Evolutionary conservation across 1,140 invertebrate genomes (phyloP).

Genomic region (Apis dorsata): DNA sequence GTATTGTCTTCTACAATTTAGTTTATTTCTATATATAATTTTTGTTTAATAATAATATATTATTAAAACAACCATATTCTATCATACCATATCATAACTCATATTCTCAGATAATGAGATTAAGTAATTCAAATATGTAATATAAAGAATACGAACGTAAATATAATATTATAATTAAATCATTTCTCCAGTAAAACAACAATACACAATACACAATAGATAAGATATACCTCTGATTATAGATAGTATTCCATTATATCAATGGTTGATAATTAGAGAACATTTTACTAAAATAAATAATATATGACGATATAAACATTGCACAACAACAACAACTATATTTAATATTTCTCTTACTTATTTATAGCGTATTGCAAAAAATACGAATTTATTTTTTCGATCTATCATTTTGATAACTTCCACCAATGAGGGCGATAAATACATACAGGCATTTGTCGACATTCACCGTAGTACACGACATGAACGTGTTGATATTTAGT

Average conservation of each 20-base stretch:
- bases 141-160: not conserved
- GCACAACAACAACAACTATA: no score
- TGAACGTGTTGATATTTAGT: slow-evolving; percentile 91
- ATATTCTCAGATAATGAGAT: no score
- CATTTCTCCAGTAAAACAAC: not conserved
- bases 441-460: slow-evolving; percentile 88
- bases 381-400: not conserved
- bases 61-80: no score
- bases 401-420: no score
- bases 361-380: not conserved
- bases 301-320: not conserved
- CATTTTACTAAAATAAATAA: not conserved
- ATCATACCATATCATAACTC: no score
- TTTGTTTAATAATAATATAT: not conserved
- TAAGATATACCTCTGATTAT: slow-evolving; percentile 9
- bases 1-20: no score
- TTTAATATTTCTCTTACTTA: no score
- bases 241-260: not conserved
- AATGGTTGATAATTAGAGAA: not conserved
- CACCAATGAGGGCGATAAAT: not conserved
- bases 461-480: slow-evolving; percentile 94
- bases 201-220: not conserved
- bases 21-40: no score
- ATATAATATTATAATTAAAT: slow-evolving; percentile 5
- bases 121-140: not conserved